Percentiles rank a stretch among this genome's conserved stretches.
Evolutionary conservation across 2,797 vertebrate genomes (phyloP).

Genomic region (Tamandua tetradactyla): DNA sequence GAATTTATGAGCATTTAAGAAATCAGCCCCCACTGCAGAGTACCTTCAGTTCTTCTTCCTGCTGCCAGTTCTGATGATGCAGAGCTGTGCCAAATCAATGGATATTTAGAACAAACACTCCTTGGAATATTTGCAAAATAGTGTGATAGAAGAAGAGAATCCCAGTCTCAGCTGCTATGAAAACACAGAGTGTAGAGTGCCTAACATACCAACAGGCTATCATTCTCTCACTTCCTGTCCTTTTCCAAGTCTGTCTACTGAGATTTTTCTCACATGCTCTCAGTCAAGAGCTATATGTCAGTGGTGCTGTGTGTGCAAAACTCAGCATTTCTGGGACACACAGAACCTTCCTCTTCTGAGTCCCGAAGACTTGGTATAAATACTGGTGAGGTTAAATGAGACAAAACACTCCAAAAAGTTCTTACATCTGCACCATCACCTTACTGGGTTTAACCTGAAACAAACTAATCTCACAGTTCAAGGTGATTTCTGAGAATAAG

Average conservation of each 20-base stretch:
- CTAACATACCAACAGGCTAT: background rate
- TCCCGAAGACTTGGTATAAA: background rate
- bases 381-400: background rate
- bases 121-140: conserved; percentile 68
- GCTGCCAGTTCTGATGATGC: conserved; percentile 73
- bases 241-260: background rate
- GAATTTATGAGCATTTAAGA: conserved; percentile 82
- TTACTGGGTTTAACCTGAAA: background rate
- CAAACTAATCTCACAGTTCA: background rate
- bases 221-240: conserved; percentile 24
- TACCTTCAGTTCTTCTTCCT: conserved; percentile 72
- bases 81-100: conserved; percentile 73
- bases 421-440: background rate
- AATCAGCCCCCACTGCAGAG: conserved; percentile 67
- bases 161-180: background rate
- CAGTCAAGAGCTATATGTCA: background rate
- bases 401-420: background rate
- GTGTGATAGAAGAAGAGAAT: background rate
- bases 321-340: background rate
- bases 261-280: background rate
- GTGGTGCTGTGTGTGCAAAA: background rate
- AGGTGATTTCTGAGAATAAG: background rate
- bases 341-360: background rate
- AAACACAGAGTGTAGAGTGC: conserved; percentile 1
- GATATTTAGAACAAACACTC: conserved; percentile 73